Conservation (phyloP, 2,797 vertebrate species). For the Anabacerthia variegaticeps region DNA sequence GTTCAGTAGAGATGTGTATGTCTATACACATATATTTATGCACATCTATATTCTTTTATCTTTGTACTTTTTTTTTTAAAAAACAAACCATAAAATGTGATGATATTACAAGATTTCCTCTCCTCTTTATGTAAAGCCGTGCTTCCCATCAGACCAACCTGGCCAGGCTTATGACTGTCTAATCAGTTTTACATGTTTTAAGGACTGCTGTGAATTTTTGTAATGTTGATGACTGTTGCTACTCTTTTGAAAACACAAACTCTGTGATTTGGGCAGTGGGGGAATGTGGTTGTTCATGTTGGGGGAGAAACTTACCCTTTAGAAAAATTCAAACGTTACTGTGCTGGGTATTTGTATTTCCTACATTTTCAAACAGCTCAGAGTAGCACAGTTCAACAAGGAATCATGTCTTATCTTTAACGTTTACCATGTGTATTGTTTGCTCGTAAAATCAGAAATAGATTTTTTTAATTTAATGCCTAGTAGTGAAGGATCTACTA, state of each 20-base stretch:
- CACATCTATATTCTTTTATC: not conserved
- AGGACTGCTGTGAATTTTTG: not conserved
- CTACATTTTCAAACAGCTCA: not conserved
- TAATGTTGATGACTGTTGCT: not conserved
- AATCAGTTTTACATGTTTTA: not conserved
- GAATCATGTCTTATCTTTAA: not conserved
- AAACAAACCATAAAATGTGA: not conserved
- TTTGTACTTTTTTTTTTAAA: not conserved
- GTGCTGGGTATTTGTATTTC: not conserved
- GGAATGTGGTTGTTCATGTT: not conserved
- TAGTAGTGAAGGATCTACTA: not conserved
- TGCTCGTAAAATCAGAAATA: not conserved
- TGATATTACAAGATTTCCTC: not conserved
- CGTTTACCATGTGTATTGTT: not conserved
- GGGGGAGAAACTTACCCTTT: not conserved
- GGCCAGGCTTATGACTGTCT: not conserved
- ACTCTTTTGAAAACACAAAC: not conserved
- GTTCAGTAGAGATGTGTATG: not conserved
- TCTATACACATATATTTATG: not conserved
- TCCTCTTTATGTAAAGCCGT: not conserved
- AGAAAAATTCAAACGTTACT: not conserved
- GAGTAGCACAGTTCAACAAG: not conserved
- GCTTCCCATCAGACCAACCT: not conserved
- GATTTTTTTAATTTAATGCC: not conserved
- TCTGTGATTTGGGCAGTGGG: not conserved